phyloP scores from a whole-genome alignment of 2,888 invertebrate species.

The Plebejus melissa region DNA sequence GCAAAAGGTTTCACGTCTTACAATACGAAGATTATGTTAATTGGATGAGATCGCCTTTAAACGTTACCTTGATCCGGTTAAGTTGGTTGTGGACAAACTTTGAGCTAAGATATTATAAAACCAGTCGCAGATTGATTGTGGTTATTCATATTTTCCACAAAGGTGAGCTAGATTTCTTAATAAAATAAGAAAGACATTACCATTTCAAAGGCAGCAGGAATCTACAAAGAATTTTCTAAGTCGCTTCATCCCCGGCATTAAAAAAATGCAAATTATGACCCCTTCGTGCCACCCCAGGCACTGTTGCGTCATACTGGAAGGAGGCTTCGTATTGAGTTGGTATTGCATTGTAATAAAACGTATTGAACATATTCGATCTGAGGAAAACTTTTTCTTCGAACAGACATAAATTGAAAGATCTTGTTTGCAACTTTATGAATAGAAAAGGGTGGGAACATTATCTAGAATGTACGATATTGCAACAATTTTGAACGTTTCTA shows the following conservation, averaged over 20 bases:
- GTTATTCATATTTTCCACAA: neutral
- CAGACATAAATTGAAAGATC: neutral
- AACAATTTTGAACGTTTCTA: neutral
- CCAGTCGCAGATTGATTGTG: neutral
- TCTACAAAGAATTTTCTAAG: neutral
- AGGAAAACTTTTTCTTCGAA: neutral
- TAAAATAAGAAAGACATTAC: neutral
- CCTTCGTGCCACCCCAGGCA: neutral
- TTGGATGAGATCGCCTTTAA: constrained; percentile 29
- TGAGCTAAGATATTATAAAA: constrained; percentile 11
- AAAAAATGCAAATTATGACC: constrained; percentile 14
- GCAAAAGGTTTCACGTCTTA: constrained; percentile 33
- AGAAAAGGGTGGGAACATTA: neutral
- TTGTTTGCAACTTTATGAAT: neutral
- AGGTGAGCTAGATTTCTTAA: neutral
- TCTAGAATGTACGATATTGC: neutral
- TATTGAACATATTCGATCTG: neutral
- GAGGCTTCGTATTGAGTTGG: neutral
- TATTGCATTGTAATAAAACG: neutral
- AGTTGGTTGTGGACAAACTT: constrained; percentile 28
- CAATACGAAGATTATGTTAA: constrained; percentile 33
- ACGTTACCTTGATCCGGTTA: constrained; percentile 24
- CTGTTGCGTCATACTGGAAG: neutral
- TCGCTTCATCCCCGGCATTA: neutral
- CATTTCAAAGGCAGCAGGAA: neutral